Evolutionary conservation across 1,140 invertebrate genomes (phyloP), one percentile per base, ranked within the genome.

Genomic region (Cydia pomonella): DNA sequence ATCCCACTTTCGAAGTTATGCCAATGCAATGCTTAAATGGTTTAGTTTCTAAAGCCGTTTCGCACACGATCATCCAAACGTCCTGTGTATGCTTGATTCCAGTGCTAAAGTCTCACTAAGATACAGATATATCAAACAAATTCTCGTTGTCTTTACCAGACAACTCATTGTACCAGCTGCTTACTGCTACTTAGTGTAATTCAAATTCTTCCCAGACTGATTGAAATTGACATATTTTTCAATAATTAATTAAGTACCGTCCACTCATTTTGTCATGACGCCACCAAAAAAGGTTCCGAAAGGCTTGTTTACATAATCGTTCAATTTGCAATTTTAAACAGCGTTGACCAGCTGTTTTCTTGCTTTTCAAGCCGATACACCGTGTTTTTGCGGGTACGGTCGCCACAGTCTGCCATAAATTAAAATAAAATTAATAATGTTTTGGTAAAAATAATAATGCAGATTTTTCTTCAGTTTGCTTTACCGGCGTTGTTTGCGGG

Each of bases 291-390:
- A 86, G 82, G 82, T 82, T 81, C 77, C 69, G 74, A 78, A 85
- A 85, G 83, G 85, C 85, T 92, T 89, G 87, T 91, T 89, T 92
- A 90, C 88, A 88, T 88, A 91, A 92, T 86, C 83, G 86, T 87
- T 88, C 81, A 87, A 92, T 92, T 91, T 91, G 91, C 88, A 90
- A 92, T 92, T 81, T 90, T 89, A 92, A 92, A 84, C 81, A 84
- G 81, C 66, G 76, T 72, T 73, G 79, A 63, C 82, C 89, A 88
- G 86, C 85, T 90, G 88, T 84, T 88, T 88, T 87, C 87, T 88
- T 91, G 82, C 75, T 83, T 89, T 87, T 87, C 84, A 91, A 89
- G 85, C 85, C 80, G 85, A 82, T 82, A 80, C 77, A 78, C 77
- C 76, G 80, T 81, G 73, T 85, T 88, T 87, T 84, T 86, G 77